Percentiles rank a stretch among this genome's conserved stretches.
phyloP scores from a whole-genome alignment of 1,140 invertebrate genomes.

The Drosophila lacertosa region DNA sequence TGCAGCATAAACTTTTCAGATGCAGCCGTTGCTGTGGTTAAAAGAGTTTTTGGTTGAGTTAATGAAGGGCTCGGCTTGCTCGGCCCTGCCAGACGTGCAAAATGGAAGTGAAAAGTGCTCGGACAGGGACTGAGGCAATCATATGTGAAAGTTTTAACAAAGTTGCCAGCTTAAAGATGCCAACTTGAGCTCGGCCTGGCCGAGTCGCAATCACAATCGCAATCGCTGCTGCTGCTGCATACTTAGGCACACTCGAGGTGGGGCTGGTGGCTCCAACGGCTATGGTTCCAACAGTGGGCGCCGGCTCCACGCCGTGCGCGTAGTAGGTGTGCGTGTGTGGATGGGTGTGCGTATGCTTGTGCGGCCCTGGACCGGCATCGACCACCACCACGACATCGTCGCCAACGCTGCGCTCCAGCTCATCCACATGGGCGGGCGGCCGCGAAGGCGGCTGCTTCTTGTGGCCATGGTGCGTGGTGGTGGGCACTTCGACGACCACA shows the following conservation, averaged over 20 bases:
- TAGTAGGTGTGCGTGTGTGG: conserved; percentile 65
- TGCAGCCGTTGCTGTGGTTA: conserved; percentile 55
- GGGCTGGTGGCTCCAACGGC: conserved; percentile 21
- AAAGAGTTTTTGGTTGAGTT: conserved; percentile 55
- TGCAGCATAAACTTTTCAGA: conserved; percentile 67
- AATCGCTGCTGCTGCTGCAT: conserved; percentile 42
- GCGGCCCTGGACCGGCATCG: conserved; percentile 52
- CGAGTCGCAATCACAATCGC: conserved; percentile 10
- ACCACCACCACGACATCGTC: conserved; percentile 75
- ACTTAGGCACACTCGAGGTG: conserved; percentile 57
- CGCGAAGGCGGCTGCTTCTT: conserved; percentile 22
- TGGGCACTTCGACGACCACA: conserved; percentile 64
- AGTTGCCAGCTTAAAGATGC: conserved; percentile 38
- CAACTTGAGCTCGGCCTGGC: conserved; percentile 42
- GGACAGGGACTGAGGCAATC: conserved; percentile 19
- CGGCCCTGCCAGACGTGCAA: conserved; percentile 4
- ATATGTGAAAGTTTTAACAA: conserved; percentile 54
- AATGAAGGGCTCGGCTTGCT: conserved; percentile 52
- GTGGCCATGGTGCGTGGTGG: conserved; percentile 28
- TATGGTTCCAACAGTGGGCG: conserved; percentile 42
- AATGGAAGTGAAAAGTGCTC: not conserved
- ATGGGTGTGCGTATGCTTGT: conserved; percentile 43
- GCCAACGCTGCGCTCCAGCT: conserved; percentile 53
- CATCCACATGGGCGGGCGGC: conserved; percentile 31
- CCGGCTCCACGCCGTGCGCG: conserved; percentile 61